phyloP scores from a whole-genome alignment of 2,888 invertebrate species.

The Sturmia bella region DNA sequence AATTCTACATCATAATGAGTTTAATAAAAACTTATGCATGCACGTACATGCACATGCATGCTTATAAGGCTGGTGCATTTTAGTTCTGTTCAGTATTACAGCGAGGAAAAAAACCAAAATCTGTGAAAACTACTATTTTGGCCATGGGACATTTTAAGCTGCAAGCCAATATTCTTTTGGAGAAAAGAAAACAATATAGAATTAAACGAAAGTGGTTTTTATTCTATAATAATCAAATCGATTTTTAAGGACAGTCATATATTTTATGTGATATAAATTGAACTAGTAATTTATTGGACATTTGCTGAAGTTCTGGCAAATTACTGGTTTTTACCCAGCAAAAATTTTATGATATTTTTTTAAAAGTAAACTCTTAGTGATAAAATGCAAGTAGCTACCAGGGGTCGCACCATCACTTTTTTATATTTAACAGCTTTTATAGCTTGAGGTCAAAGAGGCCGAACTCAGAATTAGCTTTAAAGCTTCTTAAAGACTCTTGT shows the following conservation, averaged over 20 bases:
- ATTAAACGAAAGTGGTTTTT: neutral
- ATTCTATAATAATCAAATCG: conserved; percentile 8
- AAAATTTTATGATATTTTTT: too few species aligned
- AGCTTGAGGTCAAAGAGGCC: too few species aligned
- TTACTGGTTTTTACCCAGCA: neutral
- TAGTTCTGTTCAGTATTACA: conserved; percentile 47
- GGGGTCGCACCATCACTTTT: too few species aligned
- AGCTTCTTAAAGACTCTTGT: too few species aligned
- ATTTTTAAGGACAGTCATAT: neutral
- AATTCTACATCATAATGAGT: too few species aligned
- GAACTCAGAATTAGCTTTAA: too few species aligned
- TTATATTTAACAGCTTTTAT: too few species aligned
- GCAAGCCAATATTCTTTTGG: neutral
- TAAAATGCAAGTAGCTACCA: too few species aligned
- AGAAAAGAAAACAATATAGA: neutral
- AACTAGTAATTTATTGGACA: conserved; percentile 5
- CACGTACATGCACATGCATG: neutral
- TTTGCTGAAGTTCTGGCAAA: conserved; percentile 22
- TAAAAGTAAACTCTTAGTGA: too few species aligned
- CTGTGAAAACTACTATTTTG: conserved; percentile 38
- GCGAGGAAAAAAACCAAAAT: conserved; percentile 54
- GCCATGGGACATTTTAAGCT: conserved; percentile 7
- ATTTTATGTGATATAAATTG: neutral
- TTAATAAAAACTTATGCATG: neutral
- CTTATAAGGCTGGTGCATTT: neutral